Evolutionary conservation across 2,797 vertebrate species (phyloP).

Genomic region (Alca torda): DNA sequence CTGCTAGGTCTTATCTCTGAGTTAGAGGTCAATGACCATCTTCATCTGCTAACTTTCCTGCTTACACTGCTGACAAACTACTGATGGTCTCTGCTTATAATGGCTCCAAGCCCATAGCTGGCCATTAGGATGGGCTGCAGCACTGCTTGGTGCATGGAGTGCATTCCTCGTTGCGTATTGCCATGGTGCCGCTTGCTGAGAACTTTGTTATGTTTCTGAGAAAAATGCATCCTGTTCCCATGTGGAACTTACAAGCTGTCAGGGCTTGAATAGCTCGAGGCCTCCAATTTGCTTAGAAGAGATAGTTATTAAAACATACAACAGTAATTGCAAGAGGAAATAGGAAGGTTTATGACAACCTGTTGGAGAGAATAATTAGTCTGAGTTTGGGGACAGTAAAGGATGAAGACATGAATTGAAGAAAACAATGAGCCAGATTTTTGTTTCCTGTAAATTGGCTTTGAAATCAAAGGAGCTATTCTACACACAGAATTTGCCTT

Average conservation of each 20-base stretch:
- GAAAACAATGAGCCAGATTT: not conserved
- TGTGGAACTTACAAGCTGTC: not conserved
- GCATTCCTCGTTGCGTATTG: not conserved
- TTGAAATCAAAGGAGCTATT: not conserved
- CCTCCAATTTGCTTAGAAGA: not conserved
- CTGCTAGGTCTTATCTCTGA: not conserved
- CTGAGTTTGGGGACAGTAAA: not conserved
- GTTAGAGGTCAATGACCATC: not conserved
- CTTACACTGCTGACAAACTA: not conserved
- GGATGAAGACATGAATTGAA: not conserved
- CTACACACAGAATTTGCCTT: not conserved
- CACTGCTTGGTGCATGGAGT: not conserved
- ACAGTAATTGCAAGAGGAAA: not conserved
- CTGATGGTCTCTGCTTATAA: not conserved
- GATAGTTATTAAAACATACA: not conserved
- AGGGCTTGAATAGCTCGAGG: not conserved
- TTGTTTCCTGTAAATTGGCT: not conserved
- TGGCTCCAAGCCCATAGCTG: not conserved
- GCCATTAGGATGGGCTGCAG: not conserved
- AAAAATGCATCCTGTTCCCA: not conserved
- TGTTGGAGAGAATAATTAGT: not conserved
- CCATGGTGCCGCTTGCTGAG: not conserved
- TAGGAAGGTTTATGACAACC: not conserved
- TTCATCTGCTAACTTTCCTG: not conserved
- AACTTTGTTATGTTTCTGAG: not conserved